These are phyloP conservation scores for Zaprionus ghesquierei DNA, from an alignment of 1,140 invertebrate genomes.

Conservation along the genomic window DNA sequence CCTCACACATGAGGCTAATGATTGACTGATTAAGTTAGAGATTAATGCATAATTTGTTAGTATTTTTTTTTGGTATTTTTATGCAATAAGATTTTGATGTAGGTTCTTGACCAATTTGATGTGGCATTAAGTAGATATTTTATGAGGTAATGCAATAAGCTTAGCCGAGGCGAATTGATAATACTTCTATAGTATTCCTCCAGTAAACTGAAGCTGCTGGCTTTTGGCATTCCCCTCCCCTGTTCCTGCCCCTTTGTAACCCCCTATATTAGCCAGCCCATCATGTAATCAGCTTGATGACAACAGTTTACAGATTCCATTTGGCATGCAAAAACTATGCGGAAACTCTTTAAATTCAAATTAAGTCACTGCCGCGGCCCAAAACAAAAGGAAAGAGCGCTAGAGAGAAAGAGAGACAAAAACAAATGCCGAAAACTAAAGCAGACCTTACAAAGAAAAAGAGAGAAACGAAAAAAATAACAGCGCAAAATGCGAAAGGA, in stretches of 20 bases:
- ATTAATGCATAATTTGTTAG: no score
- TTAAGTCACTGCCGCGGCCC: slow-evolving; percentile 51
- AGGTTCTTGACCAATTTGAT: neutral
- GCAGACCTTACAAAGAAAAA: slow-evolving; percentile 34
- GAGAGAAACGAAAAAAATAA: no score
- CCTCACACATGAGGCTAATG: neutral
- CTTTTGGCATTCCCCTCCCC: neutral
- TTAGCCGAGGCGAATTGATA: neutral
- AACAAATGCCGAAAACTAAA: slow-evolving; percentile 36
- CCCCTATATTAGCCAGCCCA: slow-evolving; percentile 11
- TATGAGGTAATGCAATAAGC: neutral
- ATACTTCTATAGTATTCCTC: no score
- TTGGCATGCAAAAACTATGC: slow-evolving; percentile 58
- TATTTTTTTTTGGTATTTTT: neutral
- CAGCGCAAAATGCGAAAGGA: slow-evolving; percentile 10
- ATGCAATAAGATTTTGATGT: neutral
- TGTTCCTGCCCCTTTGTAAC: neutral
- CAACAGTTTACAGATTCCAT: slow-evolving; percentile 42
- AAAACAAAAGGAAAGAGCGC: slow-evolving; percentile 13
- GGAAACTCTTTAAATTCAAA: slow-evolving; percentile 77
- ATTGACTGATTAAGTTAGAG: no score
- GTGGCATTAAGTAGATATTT: no score
- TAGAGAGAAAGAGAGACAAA: slow-evolving; percentile 44
- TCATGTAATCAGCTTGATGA: slow-evolving; percentile 43
- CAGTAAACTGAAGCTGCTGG: neutral